Percentiles rank a stretch among this genome's conserved stretches.
These are phyloP conservation scores for Hydrolagus affinis DNA, from an alignment of 2,113 vertebrate species.

Conservation along the genomic window DNA sequence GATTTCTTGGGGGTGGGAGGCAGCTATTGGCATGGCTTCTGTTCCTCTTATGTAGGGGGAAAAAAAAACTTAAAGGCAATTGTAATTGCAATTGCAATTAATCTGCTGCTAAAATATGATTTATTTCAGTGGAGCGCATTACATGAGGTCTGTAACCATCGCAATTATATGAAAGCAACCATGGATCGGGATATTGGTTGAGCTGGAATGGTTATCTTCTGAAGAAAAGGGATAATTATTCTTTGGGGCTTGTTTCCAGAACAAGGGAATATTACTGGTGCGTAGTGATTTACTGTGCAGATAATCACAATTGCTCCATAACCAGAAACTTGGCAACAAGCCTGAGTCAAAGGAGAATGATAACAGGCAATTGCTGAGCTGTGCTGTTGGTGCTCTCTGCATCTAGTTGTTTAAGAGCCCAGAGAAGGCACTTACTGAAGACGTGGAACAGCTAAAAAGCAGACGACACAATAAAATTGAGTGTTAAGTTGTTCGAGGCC, in stretches of 20 bases:
- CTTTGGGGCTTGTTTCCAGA: not conserved
- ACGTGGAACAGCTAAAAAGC: not conserved
- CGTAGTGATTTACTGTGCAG: slow-evolving; percentile 12
- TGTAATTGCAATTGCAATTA: slow-evolving; percentile 50
- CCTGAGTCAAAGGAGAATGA: not conserved
- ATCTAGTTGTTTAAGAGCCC: not conserved
- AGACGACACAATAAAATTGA: too few relatives aligned
- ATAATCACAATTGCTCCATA: slow-evolving; percentile 11
- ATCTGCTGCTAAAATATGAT: not conserved
- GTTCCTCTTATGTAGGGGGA: slow-evolving; percentile 45
- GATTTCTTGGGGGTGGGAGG: slow-evolving; percentile 76
- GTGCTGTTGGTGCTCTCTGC: not conserved
- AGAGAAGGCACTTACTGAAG: not conserved
- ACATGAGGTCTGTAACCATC: slow-evolving; percentile 10
- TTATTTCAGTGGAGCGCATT: slow-evolving; percentile 8
- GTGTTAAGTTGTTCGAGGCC: too few relatives aligned
- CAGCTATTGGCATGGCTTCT: slow-evolving; percentile 69
- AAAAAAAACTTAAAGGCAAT: slow-evolving; percentile 60
- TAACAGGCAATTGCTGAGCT: slow-evolving; percentile 16
- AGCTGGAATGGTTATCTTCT: slow-evolving; percentile 10
- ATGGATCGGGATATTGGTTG: not conserved
- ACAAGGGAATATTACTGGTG: slow-evolving; percentile 26
- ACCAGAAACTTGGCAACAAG: slow-evolving; percentile 7
- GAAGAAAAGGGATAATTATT: slow-evolving; percentile 26
- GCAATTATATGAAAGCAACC: not conserved